Percentiles rank a stretch among this genome's conserved stretches.
Conservation (phyloP, 2,797 vertebrate species). For the Distichodus sexfasciatus region DNA sequence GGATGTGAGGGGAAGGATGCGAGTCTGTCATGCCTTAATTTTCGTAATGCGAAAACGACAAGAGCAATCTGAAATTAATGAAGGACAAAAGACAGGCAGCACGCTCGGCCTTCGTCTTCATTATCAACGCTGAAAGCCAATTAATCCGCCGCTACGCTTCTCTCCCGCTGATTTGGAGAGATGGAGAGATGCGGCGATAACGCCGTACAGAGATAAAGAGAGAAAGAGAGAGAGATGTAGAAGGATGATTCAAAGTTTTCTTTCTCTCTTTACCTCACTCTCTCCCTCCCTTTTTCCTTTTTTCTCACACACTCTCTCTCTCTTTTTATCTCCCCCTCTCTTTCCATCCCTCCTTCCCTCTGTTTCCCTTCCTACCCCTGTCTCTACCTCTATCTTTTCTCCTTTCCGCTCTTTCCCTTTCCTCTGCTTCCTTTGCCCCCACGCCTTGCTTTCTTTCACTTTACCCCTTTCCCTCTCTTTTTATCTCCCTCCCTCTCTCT, state of each 20-base stretch:
- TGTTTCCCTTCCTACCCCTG: background rate
- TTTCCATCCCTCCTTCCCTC: background rate
- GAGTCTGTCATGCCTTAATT: conserved; percentile 51
- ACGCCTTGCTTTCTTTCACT: background rate
- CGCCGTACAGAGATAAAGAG: conserved; percentile 58
- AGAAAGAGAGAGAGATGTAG: conserved; percentile 55
- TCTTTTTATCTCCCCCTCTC: background rate
- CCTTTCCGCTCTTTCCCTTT: background rate
- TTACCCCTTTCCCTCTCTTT: background rate
- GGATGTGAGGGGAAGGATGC: conserved; percentile 21
- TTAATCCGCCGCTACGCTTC: conserved; percentile 68
- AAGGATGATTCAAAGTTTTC: conserved; percentile 65
- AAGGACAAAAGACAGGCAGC: conserved; percentile 56
- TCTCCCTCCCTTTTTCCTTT: background rate
- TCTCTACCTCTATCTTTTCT: background rate
- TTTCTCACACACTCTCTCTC: background rate
- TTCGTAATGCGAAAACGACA: conserved; percentile 53
- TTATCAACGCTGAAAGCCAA: conserved; percentile 71
- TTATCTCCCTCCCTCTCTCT: background rate
- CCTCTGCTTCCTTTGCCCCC: background rate
- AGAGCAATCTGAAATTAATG: conserved; percentile 55
- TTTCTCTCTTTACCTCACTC: conserved; percentile 45
- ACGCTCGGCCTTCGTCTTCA: conserved; percentile 60
- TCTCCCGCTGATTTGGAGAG: conserved; percentile 67
- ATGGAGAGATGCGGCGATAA: conserved; percentile 52